Evolutionary conservation across 1,140 invertebrate species (phyloP), one percentile per base, ranked within the genome.

Genomic region (Euschistus heros): DNA sequence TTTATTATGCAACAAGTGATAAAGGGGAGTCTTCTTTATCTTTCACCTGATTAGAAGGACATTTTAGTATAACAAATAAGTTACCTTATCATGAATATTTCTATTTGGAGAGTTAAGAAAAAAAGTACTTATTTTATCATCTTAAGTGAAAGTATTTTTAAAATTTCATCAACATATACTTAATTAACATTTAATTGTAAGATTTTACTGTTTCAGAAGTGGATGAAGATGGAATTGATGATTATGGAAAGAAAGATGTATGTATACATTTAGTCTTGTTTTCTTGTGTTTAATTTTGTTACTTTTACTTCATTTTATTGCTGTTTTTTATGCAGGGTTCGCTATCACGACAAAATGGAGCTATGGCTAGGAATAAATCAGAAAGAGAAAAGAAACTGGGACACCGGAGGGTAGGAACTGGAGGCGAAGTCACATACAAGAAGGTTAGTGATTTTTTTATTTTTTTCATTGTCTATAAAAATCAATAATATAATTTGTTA

Each of bases 341-440:
- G 67, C 70, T 60, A 70, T 75, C 44, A 64, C 71, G 50, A 68
- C 73, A 47, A 46, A 68, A 68, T 63, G 67, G 67, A 62, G 68
- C 65, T n/a, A 72, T 80, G 20, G 73, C 76, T 3, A 73, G 78
- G 68, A 78, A 78, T 70, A 81, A 80, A 73, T 83, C 86, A 65
- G 90, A 93, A 71, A 80, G 84, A 72, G 89, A 92, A 72, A 84
- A 88, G 60, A 98, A 97, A 79, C 91, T 97, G 76, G 95, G 95
- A 7, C 94, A 98, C 79, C 80, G 95, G 69, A 81, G 95, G 69
- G 92, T 97, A 68, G 92, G 92, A 55, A 91, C 95, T 71, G 91
- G 91, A 66, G 94, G 94, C 44, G 88, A 95, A 82, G 95, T 97
- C 74, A 97, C 94, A 27, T 98, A 97, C 78, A 98, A 98, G 80